Evolutionary conservation across 2,797 vertebrate species (phyloP), one percentile per base, ranked within the genome.

Genomic region (Emys orbicularis): DNA sequence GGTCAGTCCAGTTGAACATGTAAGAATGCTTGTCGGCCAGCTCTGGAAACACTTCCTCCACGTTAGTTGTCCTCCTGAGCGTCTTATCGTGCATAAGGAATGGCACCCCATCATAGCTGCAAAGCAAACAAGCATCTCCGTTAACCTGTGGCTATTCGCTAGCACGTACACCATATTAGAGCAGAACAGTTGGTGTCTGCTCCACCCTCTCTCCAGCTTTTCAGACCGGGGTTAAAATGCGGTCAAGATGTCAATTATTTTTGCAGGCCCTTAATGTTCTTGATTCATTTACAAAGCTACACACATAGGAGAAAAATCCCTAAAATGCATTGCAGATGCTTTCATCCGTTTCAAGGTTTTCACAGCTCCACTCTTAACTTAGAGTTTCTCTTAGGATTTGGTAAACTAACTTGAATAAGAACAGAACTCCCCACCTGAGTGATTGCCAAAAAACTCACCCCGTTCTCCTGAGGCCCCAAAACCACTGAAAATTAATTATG

Each of bases 1-100:
- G 98, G 95, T 99, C 98, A 0, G 99, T 99, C 99, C 99, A 99
- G 99, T 99, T 99, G 98, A 99, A 99, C 98, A 98, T 98, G 81
- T 99, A 98, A 68, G 98, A 98, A 0, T 99, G 99, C 1, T 98
- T 96, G 0, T 96, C 84, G 92, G 99, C 98, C 11, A 99, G 95
- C 89, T 97, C 97, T 0, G 99, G 99, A 80, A 99, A 99, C 47
- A 98, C 90, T 79, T 98, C 98, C 19, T 98, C 97, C 84, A 99
- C 98, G 0, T 99, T 98, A 3, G 99, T 99, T 56, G 99, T 99
- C 59, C 99, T 98, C 89, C 98, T 98, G 94, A 99, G 96, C 0
- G 99, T 99, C 89, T 89, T 89, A 79, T 99, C 99, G 0, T 99
- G 98, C 99, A 99, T 99, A n/a, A 99, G 98, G 89, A 99, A 99